Evolutionary conservation across 1,140 invertebrate genomes (phyloP).

Genomic region (Pygmarrhopalites habei): DNA sequence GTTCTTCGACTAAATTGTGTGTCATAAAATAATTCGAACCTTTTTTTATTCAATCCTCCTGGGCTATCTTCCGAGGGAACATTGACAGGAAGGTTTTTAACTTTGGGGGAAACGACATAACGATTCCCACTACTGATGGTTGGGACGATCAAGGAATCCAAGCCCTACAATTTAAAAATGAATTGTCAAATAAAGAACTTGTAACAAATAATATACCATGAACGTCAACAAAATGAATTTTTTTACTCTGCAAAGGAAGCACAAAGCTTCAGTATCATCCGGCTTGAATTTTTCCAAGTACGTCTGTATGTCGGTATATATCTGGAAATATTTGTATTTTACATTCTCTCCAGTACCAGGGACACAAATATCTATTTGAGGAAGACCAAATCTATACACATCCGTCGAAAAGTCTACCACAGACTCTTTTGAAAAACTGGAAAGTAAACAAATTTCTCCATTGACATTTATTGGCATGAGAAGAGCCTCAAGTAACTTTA

Average conservation of each 20-base stretch:
- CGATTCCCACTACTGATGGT: conserved; percentile 22
- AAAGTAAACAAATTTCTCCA: too few species aligned
- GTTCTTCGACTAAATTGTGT: too few species aligned
- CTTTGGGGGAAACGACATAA: conserved; percentile 4
- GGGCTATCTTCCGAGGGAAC: neutral
- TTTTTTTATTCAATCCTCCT: conserved; percentile 25
- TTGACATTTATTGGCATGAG: neutral
- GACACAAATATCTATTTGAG: conserved; percentile 18
- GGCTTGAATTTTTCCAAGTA: conserved; percentile 44
- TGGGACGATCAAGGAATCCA: conserved; percentile 29
- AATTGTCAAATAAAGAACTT: neutral
- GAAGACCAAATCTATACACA: conserved; percentile 23
- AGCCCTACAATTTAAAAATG: conserved; percentile 15
- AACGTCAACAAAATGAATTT: conserved; percentile 9
- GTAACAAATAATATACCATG: neutral
- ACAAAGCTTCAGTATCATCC: conserved; percentile 71
- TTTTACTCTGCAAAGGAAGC: too few species aligned
- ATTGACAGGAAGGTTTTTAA: neutral
- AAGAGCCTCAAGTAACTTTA: neutral
- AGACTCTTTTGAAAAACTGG: conserved; percentile 11
- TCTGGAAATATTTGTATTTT: conserved; percentile 35
- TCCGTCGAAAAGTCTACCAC: conserved; percentile 24
- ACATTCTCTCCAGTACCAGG: conserved; percentile 24
- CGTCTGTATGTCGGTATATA: conserved; percentile 15
- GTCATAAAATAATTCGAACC: too few species aligned